Evolutionary conservation across 2,113 vertebrate species (phyloP).

Genomic region (Herpailurus yagouaroundi): DNA sequence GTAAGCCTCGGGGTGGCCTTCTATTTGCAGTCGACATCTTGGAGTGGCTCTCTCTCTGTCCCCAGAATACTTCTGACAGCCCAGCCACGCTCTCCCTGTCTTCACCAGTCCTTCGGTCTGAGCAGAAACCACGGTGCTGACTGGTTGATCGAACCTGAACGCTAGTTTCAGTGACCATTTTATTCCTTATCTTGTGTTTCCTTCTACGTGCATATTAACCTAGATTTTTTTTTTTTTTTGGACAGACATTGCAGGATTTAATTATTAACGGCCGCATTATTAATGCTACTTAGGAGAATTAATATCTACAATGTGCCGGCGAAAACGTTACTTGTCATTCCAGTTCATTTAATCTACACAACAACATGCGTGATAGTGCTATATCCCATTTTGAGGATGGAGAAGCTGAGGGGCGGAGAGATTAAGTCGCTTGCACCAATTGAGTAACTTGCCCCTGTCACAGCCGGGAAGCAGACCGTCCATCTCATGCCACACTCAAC

Average conservation of each 20-base stretch:
- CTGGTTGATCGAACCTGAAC: fast-evolving
- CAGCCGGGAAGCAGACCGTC: fast-evolving
- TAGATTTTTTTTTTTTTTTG: background rate
- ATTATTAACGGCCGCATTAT: background rate
- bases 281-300: background rate
- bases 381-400: background rate
- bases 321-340: background rate
- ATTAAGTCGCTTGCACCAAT: no score
- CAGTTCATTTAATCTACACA: background rate
- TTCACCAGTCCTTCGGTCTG: fast-evolving
- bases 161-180: fast-evolving
- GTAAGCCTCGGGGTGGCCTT: background rate
- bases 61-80: fast-evolving
- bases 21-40: fast-evolving
- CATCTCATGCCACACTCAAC: fast-evolving
- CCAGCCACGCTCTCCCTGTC: fast-evolving
- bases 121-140: background rate
- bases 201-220: background rate
- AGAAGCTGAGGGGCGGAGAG: background rate
- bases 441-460: no score
- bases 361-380: fast-evolving
- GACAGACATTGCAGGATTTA: background rate
- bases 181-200: background rate
- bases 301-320: fast-evolving
- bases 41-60: fast-evolving